phyloP scores from a whole-genome alignment of 2,113 vertebrate species.

The Halichoerus grypus region DNA sequence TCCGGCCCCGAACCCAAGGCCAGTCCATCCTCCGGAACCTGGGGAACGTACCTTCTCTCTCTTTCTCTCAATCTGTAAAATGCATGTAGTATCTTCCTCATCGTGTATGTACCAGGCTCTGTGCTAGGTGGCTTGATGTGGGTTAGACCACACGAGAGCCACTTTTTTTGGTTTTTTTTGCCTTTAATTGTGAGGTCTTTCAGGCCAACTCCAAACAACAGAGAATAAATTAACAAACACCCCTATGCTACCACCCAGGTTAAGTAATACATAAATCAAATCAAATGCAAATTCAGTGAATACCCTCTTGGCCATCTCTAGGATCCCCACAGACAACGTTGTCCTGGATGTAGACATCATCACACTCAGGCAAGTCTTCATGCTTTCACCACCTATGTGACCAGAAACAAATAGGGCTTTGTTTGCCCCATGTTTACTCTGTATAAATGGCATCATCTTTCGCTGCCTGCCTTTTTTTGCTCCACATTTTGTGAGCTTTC shows the following conservation, averaged over 20 bases:
- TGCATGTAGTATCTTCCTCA: background rate
- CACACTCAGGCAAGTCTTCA: background rate
- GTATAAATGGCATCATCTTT: background rate
- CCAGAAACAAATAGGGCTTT: background rate
- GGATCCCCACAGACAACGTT: fast-evolving
- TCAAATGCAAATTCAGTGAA: background rate
- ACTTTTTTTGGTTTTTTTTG: background rate
- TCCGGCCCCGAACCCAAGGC: background rate
- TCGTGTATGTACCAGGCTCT: background rate
- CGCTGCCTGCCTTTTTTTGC: background rate
- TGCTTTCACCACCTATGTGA: background rate
- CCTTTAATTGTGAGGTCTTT: background rate
- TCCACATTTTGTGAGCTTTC: background rate
- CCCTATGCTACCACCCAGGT: no score
- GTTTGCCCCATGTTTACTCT: background rate
- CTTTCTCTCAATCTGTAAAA: background rate
- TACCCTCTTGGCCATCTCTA: background rate
- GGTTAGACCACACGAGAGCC: background rate
- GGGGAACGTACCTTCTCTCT: background rate
- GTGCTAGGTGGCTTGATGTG: background rate
- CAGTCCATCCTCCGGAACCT: fast-evolving
- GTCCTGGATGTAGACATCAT: background rate
- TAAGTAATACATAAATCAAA: background rate
- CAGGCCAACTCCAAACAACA: background rate
- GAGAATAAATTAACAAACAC: background rate